Evolutionary conservation across 2,113 vertebrate species (phyloP), one percentile per base, ranked within the genome.

Genomic region (Neogobius melanostomus): DNA sequence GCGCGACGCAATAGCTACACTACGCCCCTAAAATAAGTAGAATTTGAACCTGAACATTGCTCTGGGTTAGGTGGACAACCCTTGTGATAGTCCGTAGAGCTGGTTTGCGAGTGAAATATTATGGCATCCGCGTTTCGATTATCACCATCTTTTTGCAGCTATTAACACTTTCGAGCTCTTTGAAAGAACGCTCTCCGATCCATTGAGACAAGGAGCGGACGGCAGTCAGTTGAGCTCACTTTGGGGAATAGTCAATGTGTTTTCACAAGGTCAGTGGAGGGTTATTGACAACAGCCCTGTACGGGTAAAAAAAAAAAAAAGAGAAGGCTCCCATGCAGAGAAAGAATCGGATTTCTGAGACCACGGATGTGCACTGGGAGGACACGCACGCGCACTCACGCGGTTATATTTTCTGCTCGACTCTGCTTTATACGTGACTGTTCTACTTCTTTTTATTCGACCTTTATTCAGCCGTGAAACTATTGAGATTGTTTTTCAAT

Each of bases 181-280:
- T 54, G 71, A 76, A 47, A 71, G 68, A 65, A 68, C 84, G 76
- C 54, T 69, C 28, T 59, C 63, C 6, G 74, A 61, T 76, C 86
- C 69, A 68, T 59, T 68, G 76, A 80, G 71, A 70, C 69, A 61
- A 45, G 69, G 57, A 76, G 69, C 62, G 62, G 77, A 76, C 79
- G 83, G 76, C 66, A 78, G 82, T 46, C 70, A 74, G 64, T 69
- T 28, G 60, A 70, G 74, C 81, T 79, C 63, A 87, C 86, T 87
- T 85, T 83, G 69, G 83, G 81, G 82, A 83, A 83, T 75, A 70
- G 83, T 81, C 75, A 8, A 17, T 85, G 77, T 84, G 74, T 87
- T 86, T 85, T 82, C 77, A 83, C 90, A 90, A 91, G 88, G 87
- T 90, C 87, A 90, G 87, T 70, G n/a, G 80, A 85, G 71, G 79